phyloP scores from a whole-genome alignment of 2,113 vertebrate species.

The Phaetusa simplex region DNA sequence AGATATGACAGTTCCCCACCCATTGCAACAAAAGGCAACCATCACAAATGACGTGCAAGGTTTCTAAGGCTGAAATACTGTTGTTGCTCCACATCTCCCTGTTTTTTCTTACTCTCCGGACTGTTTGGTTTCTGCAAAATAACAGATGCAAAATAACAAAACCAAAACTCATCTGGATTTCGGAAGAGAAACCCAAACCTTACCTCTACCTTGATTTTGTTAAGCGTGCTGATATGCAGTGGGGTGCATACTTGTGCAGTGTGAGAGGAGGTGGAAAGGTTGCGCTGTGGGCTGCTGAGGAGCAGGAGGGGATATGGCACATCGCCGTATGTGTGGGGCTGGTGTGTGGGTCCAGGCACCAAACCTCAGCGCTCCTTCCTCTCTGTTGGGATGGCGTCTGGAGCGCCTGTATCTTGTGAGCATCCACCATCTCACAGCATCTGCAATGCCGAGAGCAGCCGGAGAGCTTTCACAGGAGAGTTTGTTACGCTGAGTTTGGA shows the following conservation, averaged over 20 bases:
- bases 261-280: background rate
- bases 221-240: background rate
- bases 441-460: background rate
- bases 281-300: background rate
- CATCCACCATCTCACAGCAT: background rate
- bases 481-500: background rate
- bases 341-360: background rate
- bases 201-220: background rate
- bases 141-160: background rate
- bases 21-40: background rate
- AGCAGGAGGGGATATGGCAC: background rate
- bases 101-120: background rate
- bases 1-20: background rate
- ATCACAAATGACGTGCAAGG: background rate
- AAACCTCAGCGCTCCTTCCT: background rate
- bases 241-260: fast-evolving
- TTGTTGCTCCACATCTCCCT: background rate
- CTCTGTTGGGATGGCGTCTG: background rate
- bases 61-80: background rate
- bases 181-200: background rate
- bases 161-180: background rate
- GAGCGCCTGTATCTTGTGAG: background rate
- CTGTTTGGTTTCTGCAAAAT: background rate
- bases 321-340: fast-evolving
- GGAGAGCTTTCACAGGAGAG: background rate